These are phyloP conservation scores for Drosophila tanythrix DNA, from an alignment of 2,888 invertebrate genomes.

Conservation along the genomic window DNA sequence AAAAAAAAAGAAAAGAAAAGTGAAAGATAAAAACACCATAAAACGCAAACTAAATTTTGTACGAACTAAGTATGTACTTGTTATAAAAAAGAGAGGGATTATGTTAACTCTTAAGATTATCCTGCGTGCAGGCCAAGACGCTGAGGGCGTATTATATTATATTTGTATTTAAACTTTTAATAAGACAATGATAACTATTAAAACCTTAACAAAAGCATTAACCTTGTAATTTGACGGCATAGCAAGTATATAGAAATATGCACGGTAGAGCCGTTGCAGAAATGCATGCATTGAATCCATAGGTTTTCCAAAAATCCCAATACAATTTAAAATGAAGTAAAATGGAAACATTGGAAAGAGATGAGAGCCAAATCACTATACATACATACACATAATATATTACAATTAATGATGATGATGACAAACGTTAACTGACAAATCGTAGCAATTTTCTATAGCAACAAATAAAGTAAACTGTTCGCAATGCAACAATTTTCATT, in stretches of 20 bases:
- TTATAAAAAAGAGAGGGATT: conserved; percentile 22
- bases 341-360: conserved; percentile 8
- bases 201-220: conserved; percentile 35
- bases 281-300: conserved; percentile 22
- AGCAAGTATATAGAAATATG: conserved; percentile 16
- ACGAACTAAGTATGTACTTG: conserved; percentile 22
- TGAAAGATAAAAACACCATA: neutral
- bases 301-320: conserved; percentile 10
- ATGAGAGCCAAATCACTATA: conserved; percentile 59
- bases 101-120: conserved; percentile 36
- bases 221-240: conserved; percentile 27
- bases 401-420: conserved; percentile 1
- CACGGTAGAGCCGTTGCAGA: conserved; percentile 39
- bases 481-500: conserved; percentile 31
- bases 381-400: conserved; percentile 18
- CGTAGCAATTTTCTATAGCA: conserved; percentile 45
- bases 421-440: conserved; percentile 33
- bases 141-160: conserved; percentile 42
- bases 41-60: conserved; percentile 21
- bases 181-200: conserved; percentile 52
- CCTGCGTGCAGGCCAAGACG: conserved; percentile 23
- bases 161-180: conserved; percentile 43
- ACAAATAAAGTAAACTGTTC: conserved; percentile 28
- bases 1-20: conserved; percentile 1
- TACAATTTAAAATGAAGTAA: conserved; percentile 6